Evolutionary conservation across 2,797 vertebrate species (phyloP).

Genomic region (Falco peregrinus): DNA sequence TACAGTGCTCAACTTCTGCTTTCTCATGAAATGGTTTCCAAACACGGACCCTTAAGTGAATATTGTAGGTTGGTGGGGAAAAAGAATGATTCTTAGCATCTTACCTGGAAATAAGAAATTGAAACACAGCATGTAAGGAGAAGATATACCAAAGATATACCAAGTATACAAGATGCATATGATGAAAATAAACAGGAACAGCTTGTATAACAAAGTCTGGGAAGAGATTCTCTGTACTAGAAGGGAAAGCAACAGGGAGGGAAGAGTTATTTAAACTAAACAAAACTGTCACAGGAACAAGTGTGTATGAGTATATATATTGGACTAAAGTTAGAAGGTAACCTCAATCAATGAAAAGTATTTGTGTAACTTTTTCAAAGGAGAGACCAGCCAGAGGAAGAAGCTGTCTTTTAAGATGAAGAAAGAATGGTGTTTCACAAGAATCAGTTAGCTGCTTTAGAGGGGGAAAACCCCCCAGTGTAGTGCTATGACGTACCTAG

Average conservation of each 20-base stretch:
- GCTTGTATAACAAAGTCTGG: not conserved
- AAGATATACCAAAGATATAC: not conserved
- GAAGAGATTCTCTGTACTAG: not conserved
- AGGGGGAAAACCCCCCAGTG: not conserved
- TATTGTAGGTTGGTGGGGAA: not conserved
- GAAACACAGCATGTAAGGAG: not conserved
- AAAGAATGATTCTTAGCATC: not conserved
- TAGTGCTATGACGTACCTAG: not conserved
- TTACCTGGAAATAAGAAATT: not conserved
- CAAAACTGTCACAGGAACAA: not conserved
- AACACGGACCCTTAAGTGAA: not conserved
- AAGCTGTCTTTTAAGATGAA: not conserved
- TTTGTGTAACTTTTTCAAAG: not conserved
- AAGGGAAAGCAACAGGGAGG: not conserved
- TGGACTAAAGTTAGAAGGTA: not conserved
- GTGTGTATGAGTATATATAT: not conserved
- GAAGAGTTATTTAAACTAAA: not conserved
- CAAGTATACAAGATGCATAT: not conserved
- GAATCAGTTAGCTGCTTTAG: not conserved
- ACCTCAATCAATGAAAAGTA: not conserved
- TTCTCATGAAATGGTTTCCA: not conserved
- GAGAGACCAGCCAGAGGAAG: not conserved
- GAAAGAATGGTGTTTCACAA: not conserved
- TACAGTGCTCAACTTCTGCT: not conserved
- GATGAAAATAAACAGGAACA: not conserved